These are phyloP conservation scores for Drosophila nigromelanica DNA, from an alignment of 1,140 invertebrate species.

Conservation along the genomic window DNA sequence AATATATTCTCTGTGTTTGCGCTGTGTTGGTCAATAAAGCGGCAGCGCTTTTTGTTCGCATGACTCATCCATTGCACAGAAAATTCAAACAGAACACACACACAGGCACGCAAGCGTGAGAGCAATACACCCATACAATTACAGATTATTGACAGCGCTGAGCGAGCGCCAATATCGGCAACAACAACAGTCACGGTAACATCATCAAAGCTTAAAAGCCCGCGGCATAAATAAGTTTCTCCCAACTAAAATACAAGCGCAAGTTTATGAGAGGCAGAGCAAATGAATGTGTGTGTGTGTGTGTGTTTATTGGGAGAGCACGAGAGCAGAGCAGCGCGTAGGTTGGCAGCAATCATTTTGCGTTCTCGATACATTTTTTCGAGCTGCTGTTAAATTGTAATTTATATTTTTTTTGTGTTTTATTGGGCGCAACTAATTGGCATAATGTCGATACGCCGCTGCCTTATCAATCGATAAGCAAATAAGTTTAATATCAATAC, in stretches of 20 bases:
- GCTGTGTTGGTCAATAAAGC: slow-evolving; percentile 68
- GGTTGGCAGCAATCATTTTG: slow-evolving; percentile 46
- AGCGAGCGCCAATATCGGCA: slow-evolving; percentile 58
- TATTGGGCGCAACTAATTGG: slow-evolving; percentile 38
- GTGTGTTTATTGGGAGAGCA: slow-evolving; percentile 14
- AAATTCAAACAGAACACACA: slow-evolving; percentile 62
- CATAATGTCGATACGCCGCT: slow-evolving; percentile 19
- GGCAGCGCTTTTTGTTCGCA: slow-evolving; percentile 42
- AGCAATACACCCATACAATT: slow-evolving; percentile 53
- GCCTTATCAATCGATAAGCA: slow-evolving; percentile 37
- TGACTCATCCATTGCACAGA: slow-evolving; percentile 67
- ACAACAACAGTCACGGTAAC: slow-evolving; percentile 38
- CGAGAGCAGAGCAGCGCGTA: slow-evolving; percentile 13
- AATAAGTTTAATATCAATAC: slow-evolving; percentile 3
- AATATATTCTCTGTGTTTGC: slow-evolving; percentile 58
- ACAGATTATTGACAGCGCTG: slow-evolving; percentile 57
- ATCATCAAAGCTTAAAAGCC: slow-evolving; percentile 54
- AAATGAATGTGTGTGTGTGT: background rate
- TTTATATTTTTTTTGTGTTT: slow-evolving; percentile 14
- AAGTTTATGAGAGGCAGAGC: background rate
- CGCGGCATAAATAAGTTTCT: slow-evolving; percentile 53
- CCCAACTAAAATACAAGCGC: slow-evolving; percentile 6
- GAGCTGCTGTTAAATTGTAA: slow-evolving; percentile 37
- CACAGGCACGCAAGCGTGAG: slow-evolving; percentile 15
- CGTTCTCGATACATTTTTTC: slow-evolving; percentile 45